These are phyloP conservation scores for Teleogryllus occipitalis DNA, from an alignment of 1,140 invertebrate species.

Conservation along the genomic window DNA sequence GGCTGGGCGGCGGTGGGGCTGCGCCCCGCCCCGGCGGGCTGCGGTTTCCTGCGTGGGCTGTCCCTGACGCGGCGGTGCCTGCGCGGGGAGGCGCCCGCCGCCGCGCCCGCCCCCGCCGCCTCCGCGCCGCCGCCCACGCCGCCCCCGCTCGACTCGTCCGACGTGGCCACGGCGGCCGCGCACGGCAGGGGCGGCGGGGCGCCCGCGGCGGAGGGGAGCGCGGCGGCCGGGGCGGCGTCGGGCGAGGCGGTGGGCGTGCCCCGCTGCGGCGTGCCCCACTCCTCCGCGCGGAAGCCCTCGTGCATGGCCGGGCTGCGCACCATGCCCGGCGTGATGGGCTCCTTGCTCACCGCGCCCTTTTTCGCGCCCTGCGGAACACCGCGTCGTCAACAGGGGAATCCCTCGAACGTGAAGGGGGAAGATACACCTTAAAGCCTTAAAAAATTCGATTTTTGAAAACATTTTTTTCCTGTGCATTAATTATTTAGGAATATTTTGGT, in stretches of 20 bases:
- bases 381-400: not conserved
- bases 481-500: no score
- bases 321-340: slow-evolving; percentile 36
- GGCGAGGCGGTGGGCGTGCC: slow-evolving; percentile 24
- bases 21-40: slow-evolving; percentile 28
- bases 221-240: slow-evolving; percentile 29
- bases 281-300: slow-evolving; percentile 38
- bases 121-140: slow-evolving; percentile 27
- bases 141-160: slow-evolving; percentile 57
- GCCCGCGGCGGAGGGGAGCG: not conserved
- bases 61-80: slow-evolving; percentile 55
- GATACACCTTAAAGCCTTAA: no score
- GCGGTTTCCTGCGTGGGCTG: slow-evolving; percentile 52
- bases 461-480: no score
- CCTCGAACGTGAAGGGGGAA: no score
- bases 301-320: slow-evolving; percentile 37
- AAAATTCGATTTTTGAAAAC: no score
- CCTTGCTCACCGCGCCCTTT: slow-evolving; percentile 20
- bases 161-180: slow-evolving; percentile 37
- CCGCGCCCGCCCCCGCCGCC: slow-evolving; percentile 34
- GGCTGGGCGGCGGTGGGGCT: slow-evolving; percentile 36
- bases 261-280: slow-evolving; percentile 32
- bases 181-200: not conserved
- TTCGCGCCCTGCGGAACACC: not conserved
- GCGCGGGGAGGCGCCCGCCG: slow-evolving; percentile 28